Percentiles rank a stretch among this genome's conserved stretches.
Conservation (phyloP, 2,113 vertebrate genomes). For the Tragelaphus imberbis region DNA sequence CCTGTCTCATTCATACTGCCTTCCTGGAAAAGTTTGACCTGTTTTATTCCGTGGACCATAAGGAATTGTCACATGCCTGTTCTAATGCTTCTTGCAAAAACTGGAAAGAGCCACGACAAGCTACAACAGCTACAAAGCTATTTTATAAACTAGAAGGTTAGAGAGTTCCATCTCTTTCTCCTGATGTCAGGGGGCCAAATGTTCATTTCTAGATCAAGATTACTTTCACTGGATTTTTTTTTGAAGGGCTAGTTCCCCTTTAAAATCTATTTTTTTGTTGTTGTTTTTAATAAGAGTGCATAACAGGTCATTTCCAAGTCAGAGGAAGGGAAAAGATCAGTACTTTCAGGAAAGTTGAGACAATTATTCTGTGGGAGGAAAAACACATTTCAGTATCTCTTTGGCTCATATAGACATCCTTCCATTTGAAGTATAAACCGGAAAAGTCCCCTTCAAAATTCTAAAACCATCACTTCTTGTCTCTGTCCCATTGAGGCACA, state of each 20-base stretch:
- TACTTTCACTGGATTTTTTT: not conserved
- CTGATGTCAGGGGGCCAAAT: not conserved
- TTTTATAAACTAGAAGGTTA: not conserved
- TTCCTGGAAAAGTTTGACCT: not conserved
- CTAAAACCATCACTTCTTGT: conserved; percentile 22
- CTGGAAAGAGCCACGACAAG: not conserved
- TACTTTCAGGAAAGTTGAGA: not conserved
- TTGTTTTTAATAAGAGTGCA: not conserved
- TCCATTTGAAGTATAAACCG: not conserved
- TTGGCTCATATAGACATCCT: not conserved
- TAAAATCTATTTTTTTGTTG: not conserved
- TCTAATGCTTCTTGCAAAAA: not conserved
- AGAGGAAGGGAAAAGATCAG: not conserved
- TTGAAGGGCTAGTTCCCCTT: not conserved
- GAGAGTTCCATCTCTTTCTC: not conserved
- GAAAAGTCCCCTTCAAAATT: conserved; percentile 16
- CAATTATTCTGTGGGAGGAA: not conserved
- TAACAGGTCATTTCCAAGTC: not conserved
- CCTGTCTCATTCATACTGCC: not conserved
- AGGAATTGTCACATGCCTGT: not conserved
- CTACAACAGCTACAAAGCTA: not conserved
- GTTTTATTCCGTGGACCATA: not conserved
- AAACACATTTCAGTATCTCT: not conserved
- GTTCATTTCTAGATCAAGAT: not conserved
- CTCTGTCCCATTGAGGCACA: not conserved